A percentile compares a stretch with the other conserved stretches of the same genome.
Evolutionary conservation across 1,140 invertebrate genomes (phyloP).

Genomic region (Cotesia glomerata): DNA sequence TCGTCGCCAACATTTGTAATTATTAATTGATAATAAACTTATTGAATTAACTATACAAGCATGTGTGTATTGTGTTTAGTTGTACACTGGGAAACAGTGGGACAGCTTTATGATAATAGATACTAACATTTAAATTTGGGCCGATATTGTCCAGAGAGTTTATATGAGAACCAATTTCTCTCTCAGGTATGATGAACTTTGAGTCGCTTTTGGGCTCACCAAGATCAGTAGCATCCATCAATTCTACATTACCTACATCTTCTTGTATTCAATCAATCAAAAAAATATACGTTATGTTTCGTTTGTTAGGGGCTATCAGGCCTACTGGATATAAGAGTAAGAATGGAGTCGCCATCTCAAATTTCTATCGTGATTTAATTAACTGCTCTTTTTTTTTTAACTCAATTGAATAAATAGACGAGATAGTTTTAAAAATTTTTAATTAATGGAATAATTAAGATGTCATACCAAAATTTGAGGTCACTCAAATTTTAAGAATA

Average conservation of each 20-base stretch:
- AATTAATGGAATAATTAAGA: no score
- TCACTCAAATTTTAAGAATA: no score
- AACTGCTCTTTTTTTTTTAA: not conserved
- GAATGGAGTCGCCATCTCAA: not conserved
- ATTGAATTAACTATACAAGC: not conserved
- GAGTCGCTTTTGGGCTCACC: conserved; percentile 52
- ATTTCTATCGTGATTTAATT: not conserved
- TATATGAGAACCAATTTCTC: conserved; percentile 52
- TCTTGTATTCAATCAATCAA: conserved; percentile 50
- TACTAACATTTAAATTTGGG: conserved; percentile 61
- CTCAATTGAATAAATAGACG: not conserved
- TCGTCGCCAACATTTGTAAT: not conserved
- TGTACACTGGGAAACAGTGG: not conserved
- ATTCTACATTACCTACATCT: conserved; percentile 56
- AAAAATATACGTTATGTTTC: conserved; percentile 41
- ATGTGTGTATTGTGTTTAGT: not conserved
- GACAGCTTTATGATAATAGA: conserved; percentile 32
- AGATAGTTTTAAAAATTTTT: no score
- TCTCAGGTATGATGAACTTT: conserved; percentile 42
- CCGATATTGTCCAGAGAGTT: conserved; percentile 52
- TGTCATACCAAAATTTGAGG: no score
- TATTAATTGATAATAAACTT: no score
- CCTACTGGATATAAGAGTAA: conserved; percentile 32
- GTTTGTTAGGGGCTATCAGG: conserved; percentile 1
- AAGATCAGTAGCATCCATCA: conserved; percentile 56